These are phyloP conservation scores for Antitype chi DNA, from an alignment of 2,888 invertebrate species.

Conservation along the genomic window DNA sequence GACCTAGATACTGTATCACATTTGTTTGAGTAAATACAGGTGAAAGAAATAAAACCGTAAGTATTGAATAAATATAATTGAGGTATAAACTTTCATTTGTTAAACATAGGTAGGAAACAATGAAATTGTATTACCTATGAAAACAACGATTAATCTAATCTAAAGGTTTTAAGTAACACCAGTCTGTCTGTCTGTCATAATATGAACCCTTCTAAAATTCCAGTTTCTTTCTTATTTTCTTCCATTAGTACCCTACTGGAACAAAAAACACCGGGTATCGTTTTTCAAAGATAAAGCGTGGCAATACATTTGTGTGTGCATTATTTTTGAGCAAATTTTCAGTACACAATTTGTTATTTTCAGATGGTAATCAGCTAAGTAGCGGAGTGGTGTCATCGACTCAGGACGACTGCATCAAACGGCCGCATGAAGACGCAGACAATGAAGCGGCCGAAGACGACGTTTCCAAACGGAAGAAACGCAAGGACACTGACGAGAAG, in stretches of 20 bases:
- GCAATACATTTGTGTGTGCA: too few relatives aligned
- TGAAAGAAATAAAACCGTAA: slow-evolving; percentile 1
- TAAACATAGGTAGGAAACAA: not conserved
- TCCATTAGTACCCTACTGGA: not conserved
- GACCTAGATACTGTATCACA: not conserved
- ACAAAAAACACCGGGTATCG: too few relatives aligned
- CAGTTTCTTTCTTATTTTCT: not conserved
- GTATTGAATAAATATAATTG: not conserved
- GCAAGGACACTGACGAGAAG: slow-evolving; percentile 92
- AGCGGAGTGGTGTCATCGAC: slow-evolving; percentile 84
- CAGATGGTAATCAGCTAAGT: slow-evolving; percentile 80
- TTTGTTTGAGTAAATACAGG: slow-evolving; percentile 3
- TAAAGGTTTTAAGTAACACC: not conserved
- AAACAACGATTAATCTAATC: not conserved
- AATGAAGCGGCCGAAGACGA: slow-evolving; percentile 91
- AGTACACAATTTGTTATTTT: slow-evolving; percentile 39
- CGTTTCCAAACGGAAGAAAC: slow-evolving; percentile 93
- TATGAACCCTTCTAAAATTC: not conserved
- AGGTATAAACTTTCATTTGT: not conserved
- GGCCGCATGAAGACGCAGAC: slow-evolving; percentile 88
- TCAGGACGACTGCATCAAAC: slow-evolving; percentile 82
- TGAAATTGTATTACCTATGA: not conserved
- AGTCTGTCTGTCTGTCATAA: not conserved
- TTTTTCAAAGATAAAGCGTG: not conserved
- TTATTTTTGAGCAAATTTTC: slow-evolving; percentile 1